Evolutionary conservation across 2,113 vertebrate genomes (phyloP).

Genomic region (Ptilorrhoa leucosticta): DNA sequence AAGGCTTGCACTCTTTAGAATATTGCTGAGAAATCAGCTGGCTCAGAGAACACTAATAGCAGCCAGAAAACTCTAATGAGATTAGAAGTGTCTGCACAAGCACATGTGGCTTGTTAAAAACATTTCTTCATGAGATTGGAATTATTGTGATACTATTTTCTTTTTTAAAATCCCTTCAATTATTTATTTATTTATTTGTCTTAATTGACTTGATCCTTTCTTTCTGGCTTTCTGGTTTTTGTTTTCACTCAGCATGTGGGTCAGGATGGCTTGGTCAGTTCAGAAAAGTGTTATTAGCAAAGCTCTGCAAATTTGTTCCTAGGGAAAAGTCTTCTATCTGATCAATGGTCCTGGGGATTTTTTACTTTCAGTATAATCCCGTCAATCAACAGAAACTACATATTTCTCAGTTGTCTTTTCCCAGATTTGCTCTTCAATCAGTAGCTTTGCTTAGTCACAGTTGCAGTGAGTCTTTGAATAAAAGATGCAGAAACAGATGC

Average conservation of each 20-base stretch:
- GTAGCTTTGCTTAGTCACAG: neutral
- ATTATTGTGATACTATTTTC: neutral
- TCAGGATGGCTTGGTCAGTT: neutral
- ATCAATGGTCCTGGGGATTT: neutral
- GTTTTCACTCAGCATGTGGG: neutral
- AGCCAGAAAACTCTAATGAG: conserved; percentile 34
- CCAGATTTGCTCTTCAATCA: neutral
- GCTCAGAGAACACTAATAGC: neutral
- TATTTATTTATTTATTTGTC: conserved; percentile 55
- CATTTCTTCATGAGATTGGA: neutral
- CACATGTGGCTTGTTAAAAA: conserved; percentile 1
- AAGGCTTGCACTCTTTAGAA: neutral
- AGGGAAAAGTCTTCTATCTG: neutral
- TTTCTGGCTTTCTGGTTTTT: neutral
- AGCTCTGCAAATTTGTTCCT: neutral
- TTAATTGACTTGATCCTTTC: neutral
- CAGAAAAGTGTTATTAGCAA: neutral
- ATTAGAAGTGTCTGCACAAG: conserved; percentile 26
- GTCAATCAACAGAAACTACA: neutral
- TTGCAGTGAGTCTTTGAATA: neutral
- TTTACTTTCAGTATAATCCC: neutral
- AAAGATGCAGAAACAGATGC: neutral
- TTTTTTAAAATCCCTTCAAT: neutral
- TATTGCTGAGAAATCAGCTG: conserved; percentile 38
- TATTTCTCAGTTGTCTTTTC: neutral